phyloP scores from a whole-genome alignment of 2,888 invertebrate species.

The Euzophera pinguis region DNA sequence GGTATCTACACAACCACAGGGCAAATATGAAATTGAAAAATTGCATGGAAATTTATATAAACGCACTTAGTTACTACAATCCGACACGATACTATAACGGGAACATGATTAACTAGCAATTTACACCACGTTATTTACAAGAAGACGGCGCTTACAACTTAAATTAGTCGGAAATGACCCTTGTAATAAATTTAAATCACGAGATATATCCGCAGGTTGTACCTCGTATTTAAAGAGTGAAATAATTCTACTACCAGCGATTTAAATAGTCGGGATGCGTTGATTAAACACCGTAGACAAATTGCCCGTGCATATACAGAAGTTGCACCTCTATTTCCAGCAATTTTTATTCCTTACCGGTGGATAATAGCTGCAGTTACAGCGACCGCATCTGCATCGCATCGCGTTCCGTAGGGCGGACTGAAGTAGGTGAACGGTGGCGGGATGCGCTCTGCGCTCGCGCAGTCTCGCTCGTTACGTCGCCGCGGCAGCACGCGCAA shows the following conservation, averaged over 20 bases:
- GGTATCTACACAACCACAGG: slow-evolving; percentile 49
- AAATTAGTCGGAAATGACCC: slow-evolving; percentile 6
- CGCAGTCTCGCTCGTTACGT: slow-evolving; percentile 73
- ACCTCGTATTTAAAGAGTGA: background rate
- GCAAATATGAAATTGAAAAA: slow-evolving; percentile 33
- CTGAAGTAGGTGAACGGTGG: slow-evolving; percentile 54
- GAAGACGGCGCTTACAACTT: background rate
- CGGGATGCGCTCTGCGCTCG: slow-evolving; percentile 49
- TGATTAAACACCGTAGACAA: slow-evolving; percentile 4
- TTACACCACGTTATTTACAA: slow-evolving; percentile 5
- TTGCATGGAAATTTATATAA: slow-evolving; percentile 29
- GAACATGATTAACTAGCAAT: slow-evolving; percentile 3
- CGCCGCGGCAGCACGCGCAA: slow-evolving; percentile 71
- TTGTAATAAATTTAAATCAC: background rate
- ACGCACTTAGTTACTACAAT: slow-evolving; percentile 23
- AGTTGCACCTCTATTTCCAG: slow-evolving; percentile 3
- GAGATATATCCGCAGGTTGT: background rate
- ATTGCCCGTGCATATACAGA: slow-evolving; percentile 1
- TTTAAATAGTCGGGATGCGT: slow-evolving; percentile 6
- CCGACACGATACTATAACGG: slow-evolving; percentile 19
- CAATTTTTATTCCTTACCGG: slow-evolving; percentile 10
- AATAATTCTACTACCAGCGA: background rate
- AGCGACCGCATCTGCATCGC: slow-evolving; percentile 45
- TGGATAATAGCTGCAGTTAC: slow-evolving; percentile 25
- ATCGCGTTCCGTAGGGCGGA: slow-evolving; percentile 50